Conservation (phyloP, 2,888 invertebrate species). For the Ormyrus labotus region DNA sequence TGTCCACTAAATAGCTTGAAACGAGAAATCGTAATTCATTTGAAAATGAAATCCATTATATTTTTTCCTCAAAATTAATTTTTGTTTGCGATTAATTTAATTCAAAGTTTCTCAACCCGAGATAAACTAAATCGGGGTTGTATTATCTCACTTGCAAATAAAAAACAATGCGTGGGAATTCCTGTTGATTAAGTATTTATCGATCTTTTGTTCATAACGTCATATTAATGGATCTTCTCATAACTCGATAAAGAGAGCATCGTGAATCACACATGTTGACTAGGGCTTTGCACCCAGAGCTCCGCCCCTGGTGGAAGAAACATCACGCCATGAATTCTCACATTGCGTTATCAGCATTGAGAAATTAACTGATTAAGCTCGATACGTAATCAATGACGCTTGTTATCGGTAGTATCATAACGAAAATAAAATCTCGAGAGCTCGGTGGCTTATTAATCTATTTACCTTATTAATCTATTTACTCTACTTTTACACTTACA, state of each 20-base stretch:
- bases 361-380: conserved; percentile 60
- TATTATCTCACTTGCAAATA: not conserved
- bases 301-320: conserved; percentile 58
- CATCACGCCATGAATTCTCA: conserved; percentile 60
- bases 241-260: conserved; percentile 32
- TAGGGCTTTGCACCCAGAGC: conserved; percentile 29
- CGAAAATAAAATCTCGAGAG: conserved; percentile 33
- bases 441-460: not conserved
- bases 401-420: conserved; percentile 22
- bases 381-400: conserved; percentile 59
- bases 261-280: conserved; percentile 39
- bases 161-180: not conserved
- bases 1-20: no score
- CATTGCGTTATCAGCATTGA: conserved; percentile 63
- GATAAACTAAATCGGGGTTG: no score
- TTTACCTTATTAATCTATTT: not conserved
- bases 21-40: no score
- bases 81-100: no score
- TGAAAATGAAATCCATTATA: no score
- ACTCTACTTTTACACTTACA: conserved; percentile 79
- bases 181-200: conserved; percentile 1
- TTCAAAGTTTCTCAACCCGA: no score
- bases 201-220: conserved; percentile 19
- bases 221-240: conserved; percentile 29
- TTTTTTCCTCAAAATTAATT: no score